phyloP scores from a whole-genome alignment of 2,113 vertebrate species.

The Pelobates fuscus region DNA sequence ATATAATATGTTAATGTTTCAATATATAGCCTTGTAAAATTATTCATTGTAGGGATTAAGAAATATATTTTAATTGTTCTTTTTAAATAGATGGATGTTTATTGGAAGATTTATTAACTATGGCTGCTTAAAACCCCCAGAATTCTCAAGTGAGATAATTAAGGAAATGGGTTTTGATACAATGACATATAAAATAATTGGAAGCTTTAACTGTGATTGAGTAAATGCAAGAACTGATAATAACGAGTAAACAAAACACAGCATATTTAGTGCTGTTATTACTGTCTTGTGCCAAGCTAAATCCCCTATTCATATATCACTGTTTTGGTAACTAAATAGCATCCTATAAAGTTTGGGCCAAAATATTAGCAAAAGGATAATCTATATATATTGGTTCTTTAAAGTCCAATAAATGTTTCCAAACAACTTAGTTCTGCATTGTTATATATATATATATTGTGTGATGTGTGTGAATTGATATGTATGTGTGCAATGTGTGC shows the following conservation, averaged over 20 bases:
- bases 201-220: constrained; percentile 26
- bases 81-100: not conserved
- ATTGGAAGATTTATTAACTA: too few species aligned
- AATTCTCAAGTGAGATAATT: constrained; percentile 39
- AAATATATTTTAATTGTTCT: not conserved
- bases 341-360: too few species aligned
- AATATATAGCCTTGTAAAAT: too few species aligned
- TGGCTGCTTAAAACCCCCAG: not conserved
- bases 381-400: too few species aligned
- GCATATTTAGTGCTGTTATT: constrained; percentile 27
- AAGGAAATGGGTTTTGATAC: constrained; percentile 16
- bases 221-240: constrained; percentile 15
- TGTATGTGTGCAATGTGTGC: too few species aligned
- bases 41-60: not conserved
- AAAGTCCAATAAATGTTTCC: too few species aligned
- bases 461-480: too few species aligned
- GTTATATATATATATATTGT: too few species aligned
- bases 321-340: constrained; percentile 5
- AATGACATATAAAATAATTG: constrained; percentile 35
- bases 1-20: too few species aligned
- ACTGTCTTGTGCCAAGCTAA: constrained; percentile 19
- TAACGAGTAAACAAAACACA: constrained; percentile 22
- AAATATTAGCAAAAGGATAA: too few species aligned
- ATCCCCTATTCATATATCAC: constrained; percentile 11
- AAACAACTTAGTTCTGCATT: too few species aligned